Evolutionary conservation across 2,113 vertebrate species (phyloP).

Genomic region (Marmota flaviventris): DNA sequence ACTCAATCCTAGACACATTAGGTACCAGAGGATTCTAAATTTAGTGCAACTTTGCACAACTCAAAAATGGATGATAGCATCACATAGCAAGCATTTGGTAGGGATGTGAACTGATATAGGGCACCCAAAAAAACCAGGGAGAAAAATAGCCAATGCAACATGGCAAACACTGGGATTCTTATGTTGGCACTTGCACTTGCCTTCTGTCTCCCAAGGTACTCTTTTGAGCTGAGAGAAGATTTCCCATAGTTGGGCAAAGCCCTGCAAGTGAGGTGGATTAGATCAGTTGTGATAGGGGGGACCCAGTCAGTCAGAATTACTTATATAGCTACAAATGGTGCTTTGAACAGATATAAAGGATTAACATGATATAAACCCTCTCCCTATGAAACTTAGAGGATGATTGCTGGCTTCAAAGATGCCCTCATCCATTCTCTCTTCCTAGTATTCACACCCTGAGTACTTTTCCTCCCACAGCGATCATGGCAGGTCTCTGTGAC

Average conservation of each 20-base stretch:
- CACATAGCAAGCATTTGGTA: neutral
- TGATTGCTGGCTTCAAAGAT: neutral
- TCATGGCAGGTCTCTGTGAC: neutral
- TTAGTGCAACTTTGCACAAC: conserved; percentile 10
- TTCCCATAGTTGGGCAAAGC: neutral
- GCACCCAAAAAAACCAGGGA: neutral
- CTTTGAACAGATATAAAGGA: neutral
- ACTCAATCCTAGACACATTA: conserved; percentile 24
- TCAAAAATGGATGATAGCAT: neutral
- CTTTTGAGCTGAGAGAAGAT: neutral
- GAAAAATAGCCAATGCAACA: neutral
- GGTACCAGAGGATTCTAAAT: conserved; percentile 51
- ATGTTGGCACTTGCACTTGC: neutral
- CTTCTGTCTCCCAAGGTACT: neutral
- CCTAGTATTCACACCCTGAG: neutral
- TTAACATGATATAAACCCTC: neutral
- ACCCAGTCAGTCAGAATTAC: neutral
- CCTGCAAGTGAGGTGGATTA: neutral
- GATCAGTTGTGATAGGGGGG: neutral
- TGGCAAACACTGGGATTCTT: neutral
- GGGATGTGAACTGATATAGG: neutral
- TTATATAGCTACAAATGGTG: too few relatives aligned
- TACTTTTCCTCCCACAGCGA: neutral
- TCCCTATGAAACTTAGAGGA: neutral
- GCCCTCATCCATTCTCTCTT: neutral